phyloP scores from a whole-genome alignment of 2,888 invertebrate genomes.

The Flabesymbios commensalis region DNA sequence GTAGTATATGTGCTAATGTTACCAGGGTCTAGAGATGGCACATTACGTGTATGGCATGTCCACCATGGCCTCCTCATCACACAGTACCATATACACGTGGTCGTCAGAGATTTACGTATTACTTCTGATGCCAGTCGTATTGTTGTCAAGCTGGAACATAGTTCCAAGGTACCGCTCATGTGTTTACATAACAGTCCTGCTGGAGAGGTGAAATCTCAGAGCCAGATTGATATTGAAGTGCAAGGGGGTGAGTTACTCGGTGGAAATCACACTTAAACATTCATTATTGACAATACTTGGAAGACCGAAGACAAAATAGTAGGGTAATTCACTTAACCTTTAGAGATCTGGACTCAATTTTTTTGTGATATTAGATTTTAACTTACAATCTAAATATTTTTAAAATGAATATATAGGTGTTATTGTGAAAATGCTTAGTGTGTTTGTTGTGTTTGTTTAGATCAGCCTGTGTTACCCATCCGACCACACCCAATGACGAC shows the following conservation, averaged over 20 bases:
- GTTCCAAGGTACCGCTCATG: constrained; percentile 79
- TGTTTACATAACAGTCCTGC: constrained; percentile 91
- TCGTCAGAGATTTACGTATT: constrained; percentile 61
- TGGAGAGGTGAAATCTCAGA: constrained; percentile 72
- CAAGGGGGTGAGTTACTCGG: constrained; percentile 5
- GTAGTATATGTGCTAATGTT: neutral
- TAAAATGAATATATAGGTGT: no score
- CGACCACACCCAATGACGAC: constrained; percentile 10
- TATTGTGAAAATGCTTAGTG: no score
- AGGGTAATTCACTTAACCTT: no score
- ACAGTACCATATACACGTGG: constrained; percentile 61
- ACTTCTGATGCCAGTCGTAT: constrained; percentile 84
- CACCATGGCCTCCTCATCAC: constrained; percentile 53
- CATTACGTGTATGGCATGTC: constrained; percentile 25
- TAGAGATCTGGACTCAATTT: neutral
- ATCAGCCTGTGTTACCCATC: constrained; percentile 15
- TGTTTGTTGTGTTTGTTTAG: no score
- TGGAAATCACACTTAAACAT: neutral
- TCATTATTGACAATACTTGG: neutral
- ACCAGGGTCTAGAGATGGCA: constrained; percentile 62
- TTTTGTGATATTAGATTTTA: neutral
- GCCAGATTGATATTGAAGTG: constrained; percentile 15
- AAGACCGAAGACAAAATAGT: neutral
- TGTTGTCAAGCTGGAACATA: constrained; percentile 72
- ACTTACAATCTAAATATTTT: no score